Evolutionary conservation across 1,140 invertebrate species (phyloP), one percentile per base, ranked within the genome.

Genomic region (Onthophagus taurus): DNA sequence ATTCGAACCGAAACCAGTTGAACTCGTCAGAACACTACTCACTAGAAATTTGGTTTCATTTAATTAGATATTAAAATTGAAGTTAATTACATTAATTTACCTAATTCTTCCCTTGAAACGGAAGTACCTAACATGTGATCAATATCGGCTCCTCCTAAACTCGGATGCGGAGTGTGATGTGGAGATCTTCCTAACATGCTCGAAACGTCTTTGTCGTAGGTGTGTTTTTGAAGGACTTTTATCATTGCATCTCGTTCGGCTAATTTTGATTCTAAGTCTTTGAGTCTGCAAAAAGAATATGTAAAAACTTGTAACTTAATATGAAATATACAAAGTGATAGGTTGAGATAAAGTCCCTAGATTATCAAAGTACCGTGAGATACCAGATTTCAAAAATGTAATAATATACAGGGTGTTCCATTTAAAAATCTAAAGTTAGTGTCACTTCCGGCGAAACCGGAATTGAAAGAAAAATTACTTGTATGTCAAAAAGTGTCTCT

Each of bases 171-270:
- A 54, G 68, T 75, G 63, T 62, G 75, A 65, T 64, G 70, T 46
- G 65, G 71, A 60, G 63, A 70, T 35, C 60, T 53, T 11, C 63
- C 57, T 17, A 72, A 50, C 52, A 71, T 69, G 51, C 63, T 69
- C n/a, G 71, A 69, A 30, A 72, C 72, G 42, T 77, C 77, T 53
- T 80, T 80, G 45, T 78, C 77, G 24, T 76, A 77, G 1, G 80
- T 83, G 58, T 85, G 83, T 52, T 86, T 85, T 59, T 91, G 86
- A 12, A 92, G 70, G 3, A 90, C 86, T 50, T 82, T 78, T 48
- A 93, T 89, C 85, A 92, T 90, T 0, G 87, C 87, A 63, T 93
- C 87, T 49, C 80, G 78, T 64, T 92, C 88, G 0, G 85, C 84
- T 39, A 92, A 70, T 59, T 89, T 87, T 1, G 85, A 88, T 65